A percentile compares a stretch with the other conserved stretches of the same genome.
These are phyloP conservation scores for Tubulanus polymorphus DNA, from an alignment of 2,888 invertebrate species.

Conservation along the genomic window DNA sequence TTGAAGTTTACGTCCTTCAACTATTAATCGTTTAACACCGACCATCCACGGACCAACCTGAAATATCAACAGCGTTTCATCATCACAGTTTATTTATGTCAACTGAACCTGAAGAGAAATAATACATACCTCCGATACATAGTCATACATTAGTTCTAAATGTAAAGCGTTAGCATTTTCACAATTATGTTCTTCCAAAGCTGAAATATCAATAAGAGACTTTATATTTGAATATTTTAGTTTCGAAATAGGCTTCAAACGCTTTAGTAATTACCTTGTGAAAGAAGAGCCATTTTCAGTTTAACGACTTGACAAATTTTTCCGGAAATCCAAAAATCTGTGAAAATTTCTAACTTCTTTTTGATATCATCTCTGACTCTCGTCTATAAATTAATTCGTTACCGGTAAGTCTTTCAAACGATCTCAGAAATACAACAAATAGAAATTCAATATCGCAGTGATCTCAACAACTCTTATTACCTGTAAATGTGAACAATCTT, in stretches of 20 bases:
- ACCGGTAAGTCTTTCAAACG: too few relatives aligned
- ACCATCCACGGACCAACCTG: conserved; percentile 46
- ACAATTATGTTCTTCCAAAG: conserved; percentile 27
- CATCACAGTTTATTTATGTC: background rate
- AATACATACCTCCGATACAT: conserved; percentile 35
- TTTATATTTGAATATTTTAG: too few relatives aligned
- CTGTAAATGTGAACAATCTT: too few relatives aligned
- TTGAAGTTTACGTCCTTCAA: conserved; percentile 25
- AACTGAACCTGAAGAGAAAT: background rate
- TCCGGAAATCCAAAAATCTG: conserved; percentile 30
- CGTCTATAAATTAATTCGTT: conserved; percentile 23
- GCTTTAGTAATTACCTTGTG: conserved; percentile 23
- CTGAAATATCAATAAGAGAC: conserved; percentile 21
- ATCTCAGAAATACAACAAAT: too few relatives aligned
- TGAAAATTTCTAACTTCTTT: conserved; percentile 29
- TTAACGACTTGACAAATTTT: conserved; percentile 35
- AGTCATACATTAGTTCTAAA: conserved; percentile 39
- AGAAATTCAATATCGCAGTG: too few relatives aligned
- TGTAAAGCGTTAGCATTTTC: conserved; percentile 36
- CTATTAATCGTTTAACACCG: conserved; percentile 39
- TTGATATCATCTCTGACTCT: conserved; percentile 32
- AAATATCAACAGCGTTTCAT: background rate
- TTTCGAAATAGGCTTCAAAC: too few relatives aligned
- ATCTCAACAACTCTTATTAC: too few relatives aligned
- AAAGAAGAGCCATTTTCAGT: conserved; percentile 28